Percentiles rank a stretch among this genome's conserved stretches.
Evolutionary conservation across 2,797 vertebrate genomes (phyloP).

Genomic region (Tragelaphus eurycerus): DNA sequence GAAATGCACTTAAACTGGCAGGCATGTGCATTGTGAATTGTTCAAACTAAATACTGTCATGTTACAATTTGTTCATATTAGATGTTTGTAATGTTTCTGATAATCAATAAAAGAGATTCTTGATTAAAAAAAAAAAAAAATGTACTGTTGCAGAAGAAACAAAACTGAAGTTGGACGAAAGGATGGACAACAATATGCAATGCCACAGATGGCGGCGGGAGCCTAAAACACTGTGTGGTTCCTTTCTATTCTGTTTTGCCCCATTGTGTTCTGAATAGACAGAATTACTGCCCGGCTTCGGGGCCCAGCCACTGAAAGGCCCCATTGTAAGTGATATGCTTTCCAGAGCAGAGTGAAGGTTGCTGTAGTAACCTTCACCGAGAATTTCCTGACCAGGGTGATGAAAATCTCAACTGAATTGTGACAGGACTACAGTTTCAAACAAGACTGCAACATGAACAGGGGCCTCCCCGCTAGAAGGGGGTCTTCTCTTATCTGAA

Average conservation of each 20-base stretch:
- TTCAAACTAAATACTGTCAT: too few species aligned
- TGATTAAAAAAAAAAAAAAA: not conserved
- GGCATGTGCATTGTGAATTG: not conserved
- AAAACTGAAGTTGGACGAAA: not conserved
- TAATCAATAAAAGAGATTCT: too few species aligned
- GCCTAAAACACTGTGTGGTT: conserved; percentile 32
- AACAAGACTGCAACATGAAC: not conserved
- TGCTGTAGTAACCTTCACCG: conserved; percentile 70
- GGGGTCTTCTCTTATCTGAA: conserved; percentile 33
- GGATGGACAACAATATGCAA: not conserved
- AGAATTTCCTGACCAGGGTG: conserved; percentile 66
- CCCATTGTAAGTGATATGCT: conserved; percentile 64
- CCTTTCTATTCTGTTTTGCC: conserved; percentile 62
- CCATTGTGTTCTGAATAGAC: conserved; percentile 67
- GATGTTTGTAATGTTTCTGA: too few species aligned
- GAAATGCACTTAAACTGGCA: not conserved
- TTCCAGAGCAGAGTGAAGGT: conserved; percentile 53
- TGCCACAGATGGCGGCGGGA: not conserved
- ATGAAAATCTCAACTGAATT: conserved; percentile 55
- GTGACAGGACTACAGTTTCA: conserved; percentile 32
- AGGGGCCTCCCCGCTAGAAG: not conserved
- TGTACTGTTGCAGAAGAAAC: not conserved
- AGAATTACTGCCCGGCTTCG: conserved; percentile 41
- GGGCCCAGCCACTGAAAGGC: conserved; percentile 61
- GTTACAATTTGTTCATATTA: too few species aligned